phyloP scores from a whole-genome alignment of 2,797 vertebrate species.

The Kryptopterus vitreolus region DNA sequence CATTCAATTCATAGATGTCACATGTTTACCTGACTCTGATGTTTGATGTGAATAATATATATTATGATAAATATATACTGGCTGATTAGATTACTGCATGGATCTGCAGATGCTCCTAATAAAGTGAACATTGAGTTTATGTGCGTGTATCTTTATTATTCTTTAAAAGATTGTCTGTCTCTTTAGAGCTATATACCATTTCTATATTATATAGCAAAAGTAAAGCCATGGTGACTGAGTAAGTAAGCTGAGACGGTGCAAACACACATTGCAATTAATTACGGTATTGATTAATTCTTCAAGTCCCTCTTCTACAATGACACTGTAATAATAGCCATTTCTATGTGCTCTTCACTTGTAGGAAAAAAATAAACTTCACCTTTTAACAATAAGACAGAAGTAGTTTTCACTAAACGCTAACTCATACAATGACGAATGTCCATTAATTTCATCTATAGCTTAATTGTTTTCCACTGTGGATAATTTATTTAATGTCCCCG shows the following conservation, averaged over 20 bases:
- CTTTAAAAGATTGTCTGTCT: neutral
- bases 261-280: constrained; percentile 25
- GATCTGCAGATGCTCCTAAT: too few species aligned
- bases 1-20: too few species aligned
- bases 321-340: constrained; percentile 10
- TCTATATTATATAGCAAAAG: neutral
- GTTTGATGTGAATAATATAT: too few species aligned
- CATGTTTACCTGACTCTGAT: too few species aligned
- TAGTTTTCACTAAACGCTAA: neutral
- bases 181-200: neutral
- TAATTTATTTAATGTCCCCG: constrained; percentile 45
- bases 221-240: constrained; percentile 4
- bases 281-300: constrained; percentile 36
- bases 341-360: neutral
- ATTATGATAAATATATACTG: too few species aligned
- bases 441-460: constrained; percentile 17
- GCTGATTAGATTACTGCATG: too few species aligned
- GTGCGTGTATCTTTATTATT: neutral
- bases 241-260: constrained; percentile 10
- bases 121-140: neutral
- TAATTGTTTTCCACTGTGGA: constrained; percentile 28
- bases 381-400: neutral
- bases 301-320: neutral
- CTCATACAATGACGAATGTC: neutral
- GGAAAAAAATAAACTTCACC: neutral